phyloP scores from a whole-genome alignment of 2,888 invertebrate species.

The Busseola fusca region DNA sequence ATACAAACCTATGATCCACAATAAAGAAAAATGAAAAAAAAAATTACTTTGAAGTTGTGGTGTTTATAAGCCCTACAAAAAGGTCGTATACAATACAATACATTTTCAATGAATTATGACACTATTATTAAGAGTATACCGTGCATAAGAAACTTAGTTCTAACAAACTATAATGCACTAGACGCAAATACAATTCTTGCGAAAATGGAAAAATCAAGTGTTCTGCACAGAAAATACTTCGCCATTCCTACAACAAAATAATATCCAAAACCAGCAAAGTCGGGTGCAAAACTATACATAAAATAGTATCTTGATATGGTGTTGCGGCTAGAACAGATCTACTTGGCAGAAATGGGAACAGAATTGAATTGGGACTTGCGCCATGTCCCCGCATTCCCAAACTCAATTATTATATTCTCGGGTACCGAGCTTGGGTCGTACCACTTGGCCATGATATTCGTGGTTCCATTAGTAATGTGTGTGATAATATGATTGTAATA shows the following conservation, averaged over 20 bases:
- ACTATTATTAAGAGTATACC: too few relatives aligned
- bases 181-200: not conserved
- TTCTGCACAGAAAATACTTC: conserved; percentile 19
- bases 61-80: too few relatives aligned
- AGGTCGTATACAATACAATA: too few relatives aligned
- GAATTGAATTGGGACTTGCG: conserved; percentile 70
- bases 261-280: conserved; percentile 1
- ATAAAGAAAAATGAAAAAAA: too few relatives aligned
- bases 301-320: conserved; percentile 34
- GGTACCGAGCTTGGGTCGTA: conserved; percentile 21
- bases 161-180: not conserved
- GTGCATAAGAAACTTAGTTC: too few relatives aligned
- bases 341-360: conserved; percentile 64
- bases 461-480: conserved; percentile 35
- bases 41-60: too few relatives aligned
- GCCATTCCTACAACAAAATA: conserved; percentile 2
- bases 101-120: too few relatives aligned
- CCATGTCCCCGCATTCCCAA: conserved; percentile 70
- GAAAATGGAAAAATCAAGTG: conserved; percentile 12
- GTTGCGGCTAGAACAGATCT: conserved; percentile 58
- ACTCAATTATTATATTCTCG: conserved; percentile 72
- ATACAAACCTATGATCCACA: too few relatives aligned
- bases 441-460: conserved; percentile 50
- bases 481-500: conserved; percentile 14
- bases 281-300: conserved; percentile 23